Evolutionary conservation across 2,888 invertebrate species (phyloP).

Genomic region (Blomia tropicalis): DNA sequence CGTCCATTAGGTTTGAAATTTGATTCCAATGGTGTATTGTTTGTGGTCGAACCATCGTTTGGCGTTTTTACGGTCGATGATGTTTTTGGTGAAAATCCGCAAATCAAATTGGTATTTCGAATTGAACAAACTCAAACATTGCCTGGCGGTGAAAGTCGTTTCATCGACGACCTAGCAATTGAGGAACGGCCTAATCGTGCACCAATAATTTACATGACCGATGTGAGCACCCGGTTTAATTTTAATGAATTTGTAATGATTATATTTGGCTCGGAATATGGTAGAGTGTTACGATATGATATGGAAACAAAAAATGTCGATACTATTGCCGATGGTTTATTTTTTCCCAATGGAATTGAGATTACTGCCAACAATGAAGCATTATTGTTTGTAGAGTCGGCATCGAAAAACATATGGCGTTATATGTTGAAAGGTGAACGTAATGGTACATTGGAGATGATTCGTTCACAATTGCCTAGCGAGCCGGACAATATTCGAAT

Average conservation of each 20-base stretch:
- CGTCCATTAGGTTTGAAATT: conserved; percentile 29
- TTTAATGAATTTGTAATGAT: neutral
- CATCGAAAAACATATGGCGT: conserved; percentile 45
- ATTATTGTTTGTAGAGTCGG: conserved; percentile 59
- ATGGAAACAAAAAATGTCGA: conserved; percentile 22
- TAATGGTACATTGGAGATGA: conserved; percentile 58
- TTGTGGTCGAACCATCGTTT: conserved; percentile 29
- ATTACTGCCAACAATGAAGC: conserved; percentile 50
- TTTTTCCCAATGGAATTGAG: conserved; percentile 23
- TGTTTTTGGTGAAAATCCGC: conserved; percentile 12
- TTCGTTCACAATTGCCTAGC: conserved; percentile 52
- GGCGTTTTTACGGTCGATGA: conserved; percentile 27
- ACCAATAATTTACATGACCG: conserved; percentile 17
- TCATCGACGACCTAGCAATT: conserved; percentile 19
- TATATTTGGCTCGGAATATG: conserved; percentile 17
- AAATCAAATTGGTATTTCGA: neutral
- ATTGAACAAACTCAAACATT: conserved; percentile 10
- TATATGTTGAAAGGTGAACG: conserved; percentile 65
- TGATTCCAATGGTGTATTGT: conserved; percentile 28
- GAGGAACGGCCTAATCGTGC: conserved; percentile 15
- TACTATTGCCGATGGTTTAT: conserved; percentile 1
- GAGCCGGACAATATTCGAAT: conserved; percentile 49
- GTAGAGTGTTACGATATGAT: conserved; percentile 27
- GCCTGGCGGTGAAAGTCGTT: neutral
- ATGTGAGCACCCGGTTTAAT: conserved; percentile 7